Conservation (phyloP, 2,113 vertebrate genomes). For the Erythrolamprus reginae region DNA sequence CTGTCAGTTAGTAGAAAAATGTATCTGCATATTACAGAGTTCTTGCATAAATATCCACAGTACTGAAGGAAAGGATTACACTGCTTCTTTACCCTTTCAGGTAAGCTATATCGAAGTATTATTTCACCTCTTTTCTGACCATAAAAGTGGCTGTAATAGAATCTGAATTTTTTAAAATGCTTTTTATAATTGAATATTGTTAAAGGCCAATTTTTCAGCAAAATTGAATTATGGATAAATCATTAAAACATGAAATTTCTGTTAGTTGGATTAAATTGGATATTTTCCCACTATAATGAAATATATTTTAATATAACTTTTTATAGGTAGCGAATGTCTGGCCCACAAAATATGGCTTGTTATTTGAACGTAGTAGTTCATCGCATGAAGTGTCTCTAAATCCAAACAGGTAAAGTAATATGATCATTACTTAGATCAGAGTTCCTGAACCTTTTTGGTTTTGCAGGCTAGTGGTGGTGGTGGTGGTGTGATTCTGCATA, state of each 20-base stretch:
- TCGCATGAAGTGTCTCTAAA: constrained; percentile 77
- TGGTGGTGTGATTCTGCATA: not conserved
- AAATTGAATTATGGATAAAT: not conserved
- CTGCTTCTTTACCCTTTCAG: constrained; percentile 93
- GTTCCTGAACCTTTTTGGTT: not conserved
- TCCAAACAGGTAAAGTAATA: constrained; percentile 72
- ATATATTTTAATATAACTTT: not conserved
- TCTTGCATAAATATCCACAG: constrained; percentile 93
- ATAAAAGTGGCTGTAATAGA: not conserved
- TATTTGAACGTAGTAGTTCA: constrained; percentile 86
- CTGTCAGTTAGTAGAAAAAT: constrained; percentile 69
- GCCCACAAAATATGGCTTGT: constrained; percentile 90
- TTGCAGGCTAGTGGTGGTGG: not conserved
- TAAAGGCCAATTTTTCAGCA: not conserved
- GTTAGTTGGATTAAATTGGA: not conserved
- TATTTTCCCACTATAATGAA: accelerated
- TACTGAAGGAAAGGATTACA: constrained; percentile 91
- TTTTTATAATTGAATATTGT: not conserved
- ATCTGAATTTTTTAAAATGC: not conserved
- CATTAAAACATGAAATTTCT: not conserved
- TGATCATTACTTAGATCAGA: not conserved
- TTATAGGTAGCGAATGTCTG: constrained; percentile 87
- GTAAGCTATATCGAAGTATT: constrained; percentile 58
- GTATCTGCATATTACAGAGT: constrained; percentile 91
- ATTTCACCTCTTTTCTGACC: not conserved